These are phyloP conservation scores for Meteorus sp. DNA, from an alignment of 1,140 invertebrate species.

Conservation along the genomic window DNA sequence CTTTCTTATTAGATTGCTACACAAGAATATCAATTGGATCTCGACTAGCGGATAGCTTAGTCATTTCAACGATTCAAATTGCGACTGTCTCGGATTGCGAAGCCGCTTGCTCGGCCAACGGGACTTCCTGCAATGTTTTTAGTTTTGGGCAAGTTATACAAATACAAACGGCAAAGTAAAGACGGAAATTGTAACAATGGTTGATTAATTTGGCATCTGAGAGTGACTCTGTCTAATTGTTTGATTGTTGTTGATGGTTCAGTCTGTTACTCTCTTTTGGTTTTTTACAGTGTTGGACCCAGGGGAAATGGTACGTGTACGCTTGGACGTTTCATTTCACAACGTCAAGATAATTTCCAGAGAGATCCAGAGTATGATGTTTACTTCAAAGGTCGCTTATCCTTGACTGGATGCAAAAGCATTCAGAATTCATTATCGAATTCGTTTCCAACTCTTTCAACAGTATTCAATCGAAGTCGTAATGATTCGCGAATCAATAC, in stretches of 20 bases:
- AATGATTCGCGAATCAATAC: not conserved
- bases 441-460: conserved; percentile 9
- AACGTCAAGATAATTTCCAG: conserved; percentile 46
- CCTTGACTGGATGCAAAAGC: conserved; percentile 26
- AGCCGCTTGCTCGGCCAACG: conserved; percentile 42
- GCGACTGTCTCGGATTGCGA: conserved; percentile 47
- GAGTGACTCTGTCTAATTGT: too few relatives aligned
- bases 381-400: conserved; percentile 52
- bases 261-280: not conserved
- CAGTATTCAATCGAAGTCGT: conserved; percentile 9
- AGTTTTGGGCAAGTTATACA: conserved; percentile 46
- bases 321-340: conserved; percentile 53
- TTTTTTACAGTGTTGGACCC: conserved; percentile 58
- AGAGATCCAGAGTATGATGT: conserved; percentile 66
- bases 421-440: conserved; percentile 9
- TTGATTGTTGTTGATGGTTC: not conserved
- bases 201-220: too few relatives aligned
- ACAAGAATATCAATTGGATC: conserved; percentile 50
- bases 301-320: conserved; percentile 68
- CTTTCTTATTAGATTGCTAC: conserved; percentile 47
- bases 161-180: conserved; percentile 3
- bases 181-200: too few relatives aligned
- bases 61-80: conserved; percentile 34
- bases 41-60: conserved; percentile 36
- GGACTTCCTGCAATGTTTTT: conserved; percentile 43